phyloP scores from a whole-genome alignment of 2,113 vertebrate species.

The Chaetodon trifascialis region DNA sequence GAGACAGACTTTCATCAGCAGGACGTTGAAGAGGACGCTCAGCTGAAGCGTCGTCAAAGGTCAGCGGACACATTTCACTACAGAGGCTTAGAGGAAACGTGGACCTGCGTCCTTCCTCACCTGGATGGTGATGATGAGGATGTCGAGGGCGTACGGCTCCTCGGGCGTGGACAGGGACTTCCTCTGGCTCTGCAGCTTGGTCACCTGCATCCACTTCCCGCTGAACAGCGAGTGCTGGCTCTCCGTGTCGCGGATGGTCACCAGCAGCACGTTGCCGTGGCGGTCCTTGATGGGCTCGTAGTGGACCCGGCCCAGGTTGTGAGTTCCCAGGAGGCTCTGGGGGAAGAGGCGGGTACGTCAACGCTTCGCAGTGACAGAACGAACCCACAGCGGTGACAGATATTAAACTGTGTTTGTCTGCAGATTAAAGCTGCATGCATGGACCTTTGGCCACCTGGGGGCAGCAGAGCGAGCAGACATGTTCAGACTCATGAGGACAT shows the following conservation, averaged over 20 bases:
- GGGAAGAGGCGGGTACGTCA: too few relatives aligned
- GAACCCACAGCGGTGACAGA: too few relatives aligned
- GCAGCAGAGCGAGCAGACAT: too few relatives aligned
- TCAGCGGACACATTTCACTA: too few relatives aligned
- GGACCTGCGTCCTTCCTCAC: constrained; percentile 68
- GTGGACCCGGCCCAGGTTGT: constrained; percentile 95
- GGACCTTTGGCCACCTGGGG: too few relatives aligned
- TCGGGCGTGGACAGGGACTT: constrained; percentile 98
- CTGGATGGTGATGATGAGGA: constrained; percentile 98
- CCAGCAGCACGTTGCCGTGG: constrained; percentile 94
- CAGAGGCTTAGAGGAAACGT: too few relatives aligned
- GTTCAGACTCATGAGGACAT: too few relatives aligned
- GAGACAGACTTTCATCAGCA: neutral
- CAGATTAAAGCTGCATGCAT: too few relatives aligned
- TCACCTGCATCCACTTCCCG: constrained; percentile 96
- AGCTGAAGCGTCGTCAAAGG: too few relatives aligned
- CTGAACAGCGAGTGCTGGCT: constrained; percentile 92
- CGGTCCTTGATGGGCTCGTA: constrained; percentile 98
- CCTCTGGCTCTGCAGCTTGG: constrained; percentile 97
- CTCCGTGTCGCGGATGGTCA: constrained; percentile 93
- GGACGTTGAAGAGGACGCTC: too few relatives aligned
- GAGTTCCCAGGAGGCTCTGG: constrained; percentile 95
- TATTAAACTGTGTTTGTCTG: too few relatives aligned
- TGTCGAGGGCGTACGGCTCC: constrained; percentile 96
- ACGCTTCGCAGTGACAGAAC: too few relatives aligned